Evolutionary conservation across 30 jellyfish, hydroid and myxozoan genomes (phyloP), one percentile per base, ranked within the genome.

Genomic region (Kudoa iwatai): DNA sequence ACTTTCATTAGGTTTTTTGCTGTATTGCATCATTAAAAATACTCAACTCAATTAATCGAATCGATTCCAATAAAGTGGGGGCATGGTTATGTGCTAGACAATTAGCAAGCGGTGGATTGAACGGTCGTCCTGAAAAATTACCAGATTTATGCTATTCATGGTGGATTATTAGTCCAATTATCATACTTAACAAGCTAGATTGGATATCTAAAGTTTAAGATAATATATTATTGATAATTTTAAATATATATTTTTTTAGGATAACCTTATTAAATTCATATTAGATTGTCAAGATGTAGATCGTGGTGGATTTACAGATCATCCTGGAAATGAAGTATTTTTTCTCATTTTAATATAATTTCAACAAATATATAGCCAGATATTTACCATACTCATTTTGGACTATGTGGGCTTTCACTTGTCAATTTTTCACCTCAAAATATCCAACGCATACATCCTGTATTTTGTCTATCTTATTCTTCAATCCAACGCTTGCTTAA

Each of bases 101-200:
- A 51, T 49, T 71, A 21, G 83, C 84, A 3, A 59, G 86, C 3
- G 93, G 93, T 4, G 93, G 93, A 20, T 45, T 71, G 44, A 71
- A 71, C 45, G 93, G 93, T 6, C 47, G 93, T 17, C 93, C 93
- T 2, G 93, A 71, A 39, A 71, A 71, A 36, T 59, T 71, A 3
- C 93, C 93, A 1, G 93, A 71, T 55, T 86, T 71, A 0, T 71
- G 93, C 45, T 71, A 71, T 48, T 58, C 86, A 0, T 71, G 93
- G 93, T 71, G 93, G 93, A 86, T 71, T 22, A 24, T 71, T 26
- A 64, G 86, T 12, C 45, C 93, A 0, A 51, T 71, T 36, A 62
- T 47, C 44, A 49, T 71, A 12, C 52, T 71, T 2, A 84, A 84
- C 17, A 61, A 42, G 33, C 47, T 71, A 0, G 66, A 71, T 32